Conservation (phyloP, 2,797 vertebrate genomes). For the Liasis olivaceus region DNA sequence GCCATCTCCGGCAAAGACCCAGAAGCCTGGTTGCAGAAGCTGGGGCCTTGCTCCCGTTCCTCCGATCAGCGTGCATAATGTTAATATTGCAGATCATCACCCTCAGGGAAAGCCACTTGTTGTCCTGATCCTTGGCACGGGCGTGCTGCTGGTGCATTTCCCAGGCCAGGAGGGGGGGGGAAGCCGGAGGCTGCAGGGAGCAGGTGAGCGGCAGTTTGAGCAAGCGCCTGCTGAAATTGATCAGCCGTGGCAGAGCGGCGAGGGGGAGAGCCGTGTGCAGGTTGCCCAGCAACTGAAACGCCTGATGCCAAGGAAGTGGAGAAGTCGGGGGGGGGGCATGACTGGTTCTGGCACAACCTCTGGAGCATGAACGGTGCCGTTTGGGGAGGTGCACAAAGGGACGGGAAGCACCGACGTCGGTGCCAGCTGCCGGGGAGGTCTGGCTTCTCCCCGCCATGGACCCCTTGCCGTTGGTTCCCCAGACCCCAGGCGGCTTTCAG, state of each 20-base stretch:
- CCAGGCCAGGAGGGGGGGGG: no score
- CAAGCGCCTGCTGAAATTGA: constrained; percentile 27
- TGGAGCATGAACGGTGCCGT: constrained; percentile 41
- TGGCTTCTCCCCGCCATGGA: not conserved
- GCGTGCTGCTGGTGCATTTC: not conserved
- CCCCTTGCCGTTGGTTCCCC: not conserved
- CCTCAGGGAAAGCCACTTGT: not conserved
- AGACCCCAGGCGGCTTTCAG: not conserved
- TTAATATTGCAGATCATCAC: not conserved
- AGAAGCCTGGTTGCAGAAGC: not conserved
- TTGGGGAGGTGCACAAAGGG: not conserved
- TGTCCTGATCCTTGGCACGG: not conserved
- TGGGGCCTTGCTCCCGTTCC: not conserved
- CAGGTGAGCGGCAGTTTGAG: constrained; percentile 45
- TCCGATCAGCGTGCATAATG: not conserved
- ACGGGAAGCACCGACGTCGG: not conserved
- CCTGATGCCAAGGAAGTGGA: constrained; percentile 42
- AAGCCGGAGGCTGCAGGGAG: constrained; percentile 18
- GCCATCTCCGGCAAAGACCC: not conserved
- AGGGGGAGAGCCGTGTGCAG: not conserved
- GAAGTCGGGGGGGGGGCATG: not conserved
- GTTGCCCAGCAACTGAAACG: constrained; percentile 65
- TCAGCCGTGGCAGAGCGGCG: not conserved
- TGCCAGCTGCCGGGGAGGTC: not conserved
- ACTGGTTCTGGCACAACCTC: constrained; percentile 51